phyloP scores from a whole-genome alignment of 2,888 invertebrate species.

The Folsomia candida region DNA sequence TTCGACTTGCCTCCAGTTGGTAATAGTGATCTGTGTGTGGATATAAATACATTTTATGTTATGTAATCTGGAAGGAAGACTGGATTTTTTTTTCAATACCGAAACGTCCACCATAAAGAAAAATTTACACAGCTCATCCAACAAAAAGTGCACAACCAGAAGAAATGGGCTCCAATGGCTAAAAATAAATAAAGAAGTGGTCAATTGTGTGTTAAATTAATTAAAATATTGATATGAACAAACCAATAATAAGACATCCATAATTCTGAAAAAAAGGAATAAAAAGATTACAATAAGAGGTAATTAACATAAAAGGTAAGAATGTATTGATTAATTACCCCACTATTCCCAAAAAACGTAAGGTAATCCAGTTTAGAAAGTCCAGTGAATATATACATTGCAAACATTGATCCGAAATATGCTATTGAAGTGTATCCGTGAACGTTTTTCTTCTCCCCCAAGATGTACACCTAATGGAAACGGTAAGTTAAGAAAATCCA shows the following conservation, averaged over 20 bases:
- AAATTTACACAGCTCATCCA: slow-evolving; percentile 47
- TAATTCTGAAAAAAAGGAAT: too few species aligned
- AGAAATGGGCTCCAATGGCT: slow-evolving; percentile 46
- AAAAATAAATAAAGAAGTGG: slow-evolving; percentile 6
- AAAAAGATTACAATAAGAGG: too few species aligned
- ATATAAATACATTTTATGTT: too few species aligned
- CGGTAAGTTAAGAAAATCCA: too few species aligned
- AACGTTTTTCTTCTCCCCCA: slow-evolving; percentile 47
- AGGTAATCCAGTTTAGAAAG: slow-evolving; percentile 33
- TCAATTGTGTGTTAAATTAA: background rate
- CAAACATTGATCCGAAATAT: slow-evolving; percentile 41
- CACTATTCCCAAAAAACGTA: slow-evolving; percentile 18
- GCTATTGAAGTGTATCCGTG: slow-evolving; percentile 44
- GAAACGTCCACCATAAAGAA: slow-evolving; percentile 49
- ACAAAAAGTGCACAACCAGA: slow-evolving; percentile 44
- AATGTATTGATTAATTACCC: too few species aligned
- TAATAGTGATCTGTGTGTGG: slow-evolving; percentile 38
- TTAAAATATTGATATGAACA: background rate
- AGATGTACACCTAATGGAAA: too few species aligned
- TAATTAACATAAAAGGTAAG: too few species aligned
- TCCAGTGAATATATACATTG: slow-evolving; percentile 43
- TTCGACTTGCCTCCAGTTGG: slow-evolving; percentile 45
- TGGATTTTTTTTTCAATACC: slow-evolving; percentile 22
- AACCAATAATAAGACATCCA: slow-evolving; percentile 43
- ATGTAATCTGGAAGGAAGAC: too few species aligned